phyloP scores from a whole-genome alignment of 2,797 vertebrate genomes.

The Cheirogaleus major region DNA sequence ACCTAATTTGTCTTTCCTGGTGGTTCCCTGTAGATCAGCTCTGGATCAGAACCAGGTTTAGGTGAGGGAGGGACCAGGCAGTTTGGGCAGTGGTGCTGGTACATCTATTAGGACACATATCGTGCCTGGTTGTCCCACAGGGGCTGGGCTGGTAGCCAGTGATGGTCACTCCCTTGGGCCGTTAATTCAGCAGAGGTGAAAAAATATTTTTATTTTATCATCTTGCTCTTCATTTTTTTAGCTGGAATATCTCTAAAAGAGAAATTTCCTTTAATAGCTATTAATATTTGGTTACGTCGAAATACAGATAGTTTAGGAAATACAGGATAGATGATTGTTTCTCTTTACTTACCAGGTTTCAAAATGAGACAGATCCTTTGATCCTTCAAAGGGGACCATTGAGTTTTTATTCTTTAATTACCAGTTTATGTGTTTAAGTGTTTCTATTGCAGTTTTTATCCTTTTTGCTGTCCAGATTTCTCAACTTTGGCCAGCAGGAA shows the following conservation, averaged over 20 bases:
- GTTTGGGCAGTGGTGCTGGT: neutral
- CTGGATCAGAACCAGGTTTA: neutral
- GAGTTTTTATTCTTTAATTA: neutral
- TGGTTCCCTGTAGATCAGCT: neutral
- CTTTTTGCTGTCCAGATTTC: neutral
- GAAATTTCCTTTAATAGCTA: neutral
- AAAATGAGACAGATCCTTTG: neutral
- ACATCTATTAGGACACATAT: accelerated
- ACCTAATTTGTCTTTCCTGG: neutral
- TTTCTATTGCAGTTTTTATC: neutral
- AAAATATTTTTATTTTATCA: neutral
- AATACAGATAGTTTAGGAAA: neutral
- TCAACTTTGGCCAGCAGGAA: neutral
- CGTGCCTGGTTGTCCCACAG: neutral
- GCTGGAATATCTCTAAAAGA: neutral
- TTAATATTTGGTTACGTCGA: neutral
- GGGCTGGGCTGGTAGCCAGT: neutral
- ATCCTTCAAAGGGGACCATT: neutral
- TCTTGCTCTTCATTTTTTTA: neutral
- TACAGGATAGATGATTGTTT: neutral
- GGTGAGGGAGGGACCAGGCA: no score
- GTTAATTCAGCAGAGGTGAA: neutral
- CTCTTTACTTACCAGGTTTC: neutral
- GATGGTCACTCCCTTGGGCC: neutral
- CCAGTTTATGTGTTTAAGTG: neutral